phyloP scores from a whole-genome alignment of 2,113 vertebrate species.

The Piaya cayana region DNA sequence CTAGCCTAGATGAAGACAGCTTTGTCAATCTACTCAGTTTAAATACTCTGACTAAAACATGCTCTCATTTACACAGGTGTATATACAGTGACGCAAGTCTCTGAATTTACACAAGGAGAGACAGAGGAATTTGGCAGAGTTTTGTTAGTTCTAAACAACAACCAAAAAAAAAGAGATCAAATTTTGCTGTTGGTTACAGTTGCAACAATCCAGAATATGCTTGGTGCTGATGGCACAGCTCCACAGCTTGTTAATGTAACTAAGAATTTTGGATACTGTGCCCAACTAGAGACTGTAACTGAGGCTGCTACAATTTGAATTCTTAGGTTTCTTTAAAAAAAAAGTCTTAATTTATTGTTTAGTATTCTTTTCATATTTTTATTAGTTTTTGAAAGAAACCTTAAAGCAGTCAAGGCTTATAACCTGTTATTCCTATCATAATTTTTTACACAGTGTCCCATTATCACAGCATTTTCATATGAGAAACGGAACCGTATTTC shows the following conservation, averaged over 20 bases:
- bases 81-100: constrained; percentile 14
- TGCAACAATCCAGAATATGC: neutral
- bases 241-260: neutral
- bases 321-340: neutral
- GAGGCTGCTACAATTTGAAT: neutral
- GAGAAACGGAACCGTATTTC: neutral
- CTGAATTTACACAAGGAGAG: constrained; percentile 42
- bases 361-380: neutral
- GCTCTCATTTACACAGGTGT: constrained; percentile 49
- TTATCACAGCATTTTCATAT: neutral
- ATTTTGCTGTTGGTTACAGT: neutral
- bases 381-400: neutral
- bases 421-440: neutral
- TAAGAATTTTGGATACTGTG: neutral
- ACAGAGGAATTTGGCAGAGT: constrained; percentile 27
- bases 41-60: constrained; percentile 17
- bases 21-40: neutral
- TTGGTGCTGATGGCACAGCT: neutral
- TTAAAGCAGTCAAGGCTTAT: neutral
- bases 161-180: neutral
- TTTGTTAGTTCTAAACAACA: constrained; percentile 2
- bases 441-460: neutral
- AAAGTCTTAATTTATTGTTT: neutral
- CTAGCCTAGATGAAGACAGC: neutral
- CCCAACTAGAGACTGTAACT: neutral